Evolutionary conservation across 2,888 invertebrate genomes (phyloP).

Genomic region (Laspeyria flexula): DNA sequence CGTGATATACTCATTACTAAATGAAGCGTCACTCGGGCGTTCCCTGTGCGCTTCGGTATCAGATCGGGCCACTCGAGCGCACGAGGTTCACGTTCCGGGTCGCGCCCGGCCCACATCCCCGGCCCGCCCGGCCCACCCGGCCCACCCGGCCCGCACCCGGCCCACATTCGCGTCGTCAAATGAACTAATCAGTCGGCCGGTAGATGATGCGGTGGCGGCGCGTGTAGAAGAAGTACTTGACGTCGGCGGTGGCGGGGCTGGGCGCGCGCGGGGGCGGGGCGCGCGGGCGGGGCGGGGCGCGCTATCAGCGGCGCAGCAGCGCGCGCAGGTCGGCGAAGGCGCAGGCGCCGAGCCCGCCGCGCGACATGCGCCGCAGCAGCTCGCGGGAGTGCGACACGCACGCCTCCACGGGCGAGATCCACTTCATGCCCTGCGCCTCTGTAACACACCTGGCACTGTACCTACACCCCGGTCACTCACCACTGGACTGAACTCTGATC

Average conservation of each 20-base stretch:
- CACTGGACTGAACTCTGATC: no score
- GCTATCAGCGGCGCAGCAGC: constrained; percentile 89
- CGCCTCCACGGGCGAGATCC: constrained; percentile 96
- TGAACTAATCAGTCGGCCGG: no score
- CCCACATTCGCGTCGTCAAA: no score
- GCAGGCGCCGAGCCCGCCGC: constrained; percentile 95
- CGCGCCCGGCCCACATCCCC: no score
- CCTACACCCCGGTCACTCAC: not conserved
- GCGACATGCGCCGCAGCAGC: constrained; percentile 95
- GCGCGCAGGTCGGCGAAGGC: constrained; percentile 97
- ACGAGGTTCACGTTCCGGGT: no score
- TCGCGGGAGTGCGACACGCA: constrained; percentile 96
- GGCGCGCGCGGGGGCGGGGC: not conserved
- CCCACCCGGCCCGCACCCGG: no score
- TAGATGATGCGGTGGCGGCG: not conserved
- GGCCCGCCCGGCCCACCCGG: no score
- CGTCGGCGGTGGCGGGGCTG: not conserved
- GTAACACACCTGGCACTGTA: constrained; percentile 42
- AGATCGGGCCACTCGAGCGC: no score
- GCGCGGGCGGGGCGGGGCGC: not conserved
- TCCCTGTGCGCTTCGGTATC: no score
- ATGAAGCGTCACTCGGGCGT: no score
- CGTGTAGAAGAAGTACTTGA: not conserved
- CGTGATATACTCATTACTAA: no score
- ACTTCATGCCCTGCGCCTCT: constrained; percentile 96